Conservation (phyloP, 2,888 invertebrate species). For the Idaea aversata region DNA sequence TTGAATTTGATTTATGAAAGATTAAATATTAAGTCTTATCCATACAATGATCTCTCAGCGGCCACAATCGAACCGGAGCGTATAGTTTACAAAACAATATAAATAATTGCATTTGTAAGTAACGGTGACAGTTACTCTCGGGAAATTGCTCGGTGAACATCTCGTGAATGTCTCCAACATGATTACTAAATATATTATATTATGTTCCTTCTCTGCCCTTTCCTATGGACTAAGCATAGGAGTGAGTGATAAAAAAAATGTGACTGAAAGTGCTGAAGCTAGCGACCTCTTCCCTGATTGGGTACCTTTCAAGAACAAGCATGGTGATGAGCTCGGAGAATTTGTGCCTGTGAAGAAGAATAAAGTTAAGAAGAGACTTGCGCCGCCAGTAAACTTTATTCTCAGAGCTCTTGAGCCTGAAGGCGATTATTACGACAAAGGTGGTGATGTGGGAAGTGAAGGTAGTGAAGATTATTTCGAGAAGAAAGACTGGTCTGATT, state of each 20-base stretch:
- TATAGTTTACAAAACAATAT: slow-evolving; percentile 76
- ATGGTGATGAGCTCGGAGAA: slow-evolving; percentile 63
- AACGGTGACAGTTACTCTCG: slow-evolving; percentile 60
- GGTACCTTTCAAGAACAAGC: slow-evolving; percentile 73
- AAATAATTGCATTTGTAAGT: slow-evolving; percentile 69
- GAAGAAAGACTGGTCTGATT: slow-evolving; percentile 68
- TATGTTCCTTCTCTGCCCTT: slow-evolving; percentile 37
- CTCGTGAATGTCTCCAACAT: slow-evolving; percentile 36
- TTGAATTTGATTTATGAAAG: not conserved
- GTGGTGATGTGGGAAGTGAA: slow-evolving; percentile 45
- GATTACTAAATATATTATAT: slow-evolving; percentile 33
- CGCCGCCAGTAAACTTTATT: slow-evolving; percentile 59
- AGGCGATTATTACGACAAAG: slow-evolving; percentile 61
- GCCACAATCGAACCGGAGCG: slow-evolving; percentile 47
- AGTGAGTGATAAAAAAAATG: slow-evolving; percentile 51
- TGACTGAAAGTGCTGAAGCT: slow-evolving; percentile 47
- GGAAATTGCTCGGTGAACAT: slow-evolving; percentile 49
- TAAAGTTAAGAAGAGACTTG: slow-evolving; percentile 66
- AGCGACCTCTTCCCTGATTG: slow-evolving; percentile 67
- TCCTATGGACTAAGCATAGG: slow-evolving; percentile 50
- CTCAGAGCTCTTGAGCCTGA: slow-evolving; percentile 58
- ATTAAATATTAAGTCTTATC: slow-evolving; percentile 32
- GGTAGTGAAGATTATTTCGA: slow-evolving; percentile 64
- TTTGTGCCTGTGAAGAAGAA: slow-evolving; percentile 52
- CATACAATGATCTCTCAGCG: slow-evolving; percentile 45